These are phyloP conservation scores for Calyptomena viridis DNA, from an alignment of 2,113 vertebrate genomes.

Conservation along the genomic window DNA sequence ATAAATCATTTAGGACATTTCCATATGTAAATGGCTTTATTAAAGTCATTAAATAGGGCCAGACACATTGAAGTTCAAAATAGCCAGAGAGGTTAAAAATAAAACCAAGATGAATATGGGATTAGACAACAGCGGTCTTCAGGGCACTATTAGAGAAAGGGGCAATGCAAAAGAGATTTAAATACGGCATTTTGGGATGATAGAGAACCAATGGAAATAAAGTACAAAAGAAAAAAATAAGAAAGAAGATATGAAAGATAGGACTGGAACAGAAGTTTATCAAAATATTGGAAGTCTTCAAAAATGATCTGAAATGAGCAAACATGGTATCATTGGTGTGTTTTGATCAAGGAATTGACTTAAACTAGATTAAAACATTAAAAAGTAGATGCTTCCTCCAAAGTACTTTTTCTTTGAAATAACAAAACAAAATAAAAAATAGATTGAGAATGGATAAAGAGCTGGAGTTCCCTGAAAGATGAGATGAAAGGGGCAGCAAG, in stretches of 20 bases:
- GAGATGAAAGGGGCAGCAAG: neutral
- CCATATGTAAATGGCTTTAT: neutral
- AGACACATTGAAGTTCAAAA: neutral
- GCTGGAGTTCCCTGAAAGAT: neutral
- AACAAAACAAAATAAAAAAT: neutral
- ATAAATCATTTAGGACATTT: constrained; percentile 26
- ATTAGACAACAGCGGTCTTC: neutral
- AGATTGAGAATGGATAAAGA: neutral
- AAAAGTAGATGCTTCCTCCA: neutral
- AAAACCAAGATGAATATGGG: neutral
- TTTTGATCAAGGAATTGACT: neutral
- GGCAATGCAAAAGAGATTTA: neutral
- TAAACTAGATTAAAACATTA: neutral
- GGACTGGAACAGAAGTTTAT: neutral
- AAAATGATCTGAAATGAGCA: neutral
- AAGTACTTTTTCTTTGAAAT: neutral
- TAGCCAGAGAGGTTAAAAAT: neutral
- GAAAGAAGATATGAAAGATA: neutral
- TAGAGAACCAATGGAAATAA: neutral
- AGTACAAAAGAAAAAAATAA: neutral
- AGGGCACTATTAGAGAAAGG: neutral
- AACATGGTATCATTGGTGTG: neutral
- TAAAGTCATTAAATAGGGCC: neutral
- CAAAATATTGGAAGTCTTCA: neutral
- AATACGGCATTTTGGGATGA: neutral